These are phyloP conservation scores for Tretioscincus oriximinensis DNA, from an alignment of 2,113 vertebrate genomes.

Conservation along the genomic window DNA sequence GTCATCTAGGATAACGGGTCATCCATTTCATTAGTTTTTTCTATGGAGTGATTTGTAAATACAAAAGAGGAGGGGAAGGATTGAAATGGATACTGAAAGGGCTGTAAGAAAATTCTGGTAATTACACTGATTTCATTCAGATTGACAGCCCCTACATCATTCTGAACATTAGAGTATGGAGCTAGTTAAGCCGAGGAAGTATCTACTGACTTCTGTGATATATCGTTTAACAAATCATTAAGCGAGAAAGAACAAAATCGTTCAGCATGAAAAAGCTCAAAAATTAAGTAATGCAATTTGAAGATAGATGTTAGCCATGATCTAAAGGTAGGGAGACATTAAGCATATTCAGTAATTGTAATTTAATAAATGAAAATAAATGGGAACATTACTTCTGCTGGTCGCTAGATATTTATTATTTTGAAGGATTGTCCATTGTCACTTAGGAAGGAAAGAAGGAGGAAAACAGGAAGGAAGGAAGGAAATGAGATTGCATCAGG, in stretches of 20 bases:
- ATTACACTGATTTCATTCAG: slow-evolving; percentile 37
- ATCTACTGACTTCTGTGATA: slow-evolving; percentile 41
- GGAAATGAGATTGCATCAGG: no score
- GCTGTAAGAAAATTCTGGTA: not conserved
- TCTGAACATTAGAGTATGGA: slow-evolving; percentile 32
- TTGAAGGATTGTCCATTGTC: not conserved
- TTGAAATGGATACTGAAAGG: slow-evolving; percentile 26
- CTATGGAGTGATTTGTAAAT: slow-evolving; percentile 22
- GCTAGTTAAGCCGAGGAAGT: slow-evolving; percentile 28
- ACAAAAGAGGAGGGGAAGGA: slow-evolving; percentile 14
- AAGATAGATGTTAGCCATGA: slow-evolving; percentile 30
- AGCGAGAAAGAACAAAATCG: slow-evolving; percentile 35
- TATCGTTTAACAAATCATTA: slow-evolving; percentile 53
- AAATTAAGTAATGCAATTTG: slow-evolving; percentile 45
- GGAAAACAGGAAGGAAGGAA: no score
- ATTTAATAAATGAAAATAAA: slow-evolving; percentile 47
- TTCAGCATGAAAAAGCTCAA: slow-evolving; percentile 48
- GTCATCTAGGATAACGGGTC: not conserved
- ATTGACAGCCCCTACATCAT: slow-evolving; percentile 32
- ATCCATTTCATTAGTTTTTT: not conserved
- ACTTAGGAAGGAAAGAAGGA: not conserved
- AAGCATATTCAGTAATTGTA: slow-evolving; percentile 39
- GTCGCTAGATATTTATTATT: not conserved
- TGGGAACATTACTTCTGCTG: not conserved
- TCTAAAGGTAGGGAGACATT: slow-evolving; percentile 33